Conservation (phyloP, 64 coral and sea anemone genomes). For the Pocillopora verrucosa region DNA sequence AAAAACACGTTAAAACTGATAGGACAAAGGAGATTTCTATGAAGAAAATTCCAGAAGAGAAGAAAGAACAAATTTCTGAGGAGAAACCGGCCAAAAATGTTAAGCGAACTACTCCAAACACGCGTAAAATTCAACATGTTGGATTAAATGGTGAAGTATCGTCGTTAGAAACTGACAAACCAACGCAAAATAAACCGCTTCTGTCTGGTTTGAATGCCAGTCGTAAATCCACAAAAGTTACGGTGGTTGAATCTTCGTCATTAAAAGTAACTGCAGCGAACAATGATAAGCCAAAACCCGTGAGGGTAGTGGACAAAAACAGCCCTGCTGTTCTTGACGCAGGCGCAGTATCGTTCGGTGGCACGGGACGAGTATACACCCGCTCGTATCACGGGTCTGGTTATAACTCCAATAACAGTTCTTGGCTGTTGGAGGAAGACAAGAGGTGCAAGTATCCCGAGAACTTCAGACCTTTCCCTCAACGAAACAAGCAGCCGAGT, state of each 20-base stretch:
- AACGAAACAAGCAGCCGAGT: slow-evolving; percentile 60
- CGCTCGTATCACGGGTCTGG: not conserved
- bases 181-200: not conserved
- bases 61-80: not conserved
- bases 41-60: slow-evolving; percentile 3
- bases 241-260: slow-evolving; percentile 30
- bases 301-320: slow-evolving; percentile 68
- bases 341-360: not conserved
- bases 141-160: slow-evolving; percentile 87
- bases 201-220: slow-evolving; percentile 31
- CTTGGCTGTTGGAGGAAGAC: slow-evolving; percentile 84
- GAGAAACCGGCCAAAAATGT: not conserved
- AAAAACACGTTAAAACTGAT: not conserved
- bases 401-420: slow-evolving; percentile 42
- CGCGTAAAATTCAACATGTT: slow-evolving; percentile 76
- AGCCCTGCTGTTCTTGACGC: slow-evolving; percentile 60
- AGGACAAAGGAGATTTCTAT: not conserved
- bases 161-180: slow-evolving; percentile 39
- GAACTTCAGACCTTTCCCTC: slow-evolving; percentile 85
- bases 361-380: slow-evolving; percentile 6
- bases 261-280: not conserved
- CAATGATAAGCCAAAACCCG: not conserved
- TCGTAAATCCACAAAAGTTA: slow-evolving; percentile 12
- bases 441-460: slow-evolving; percentile 71
- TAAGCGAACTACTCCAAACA: not conserved